Base-by-base conservation (phyloP, 2,797 vertebrate species). In the Chlorospingus flavigularis region DNA sequence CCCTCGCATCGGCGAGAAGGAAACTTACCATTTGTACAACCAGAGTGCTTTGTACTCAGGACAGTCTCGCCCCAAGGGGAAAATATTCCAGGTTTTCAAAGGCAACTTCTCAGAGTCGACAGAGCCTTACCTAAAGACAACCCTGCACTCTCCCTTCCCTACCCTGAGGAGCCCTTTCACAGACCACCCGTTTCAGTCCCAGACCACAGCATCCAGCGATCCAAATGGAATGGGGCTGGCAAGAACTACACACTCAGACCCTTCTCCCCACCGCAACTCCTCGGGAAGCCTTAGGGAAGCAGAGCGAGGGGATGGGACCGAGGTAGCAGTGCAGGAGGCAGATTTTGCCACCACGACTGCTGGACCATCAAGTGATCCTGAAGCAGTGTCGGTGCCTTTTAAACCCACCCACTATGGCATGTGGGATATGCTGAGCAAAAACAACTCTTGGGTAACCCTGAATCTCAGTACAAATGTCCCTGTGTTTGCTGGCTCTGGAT, bases 211-310 rank as follows among this genome's bases (percentile, higher is more conserved):
- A 6, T 74, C 92, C 67, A 94, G 65, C 1, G 97, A 90, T 67
- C 98, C 98, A 55, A 71, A 95, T 85, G 98, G 98, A 97, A 98
- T 95, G 61, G 94, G 95, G 57, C 97, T 98, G 96, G 97, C 98
- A 83, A 97, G 97, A 81, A 96, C 94, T 60, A 84, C 96, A 62
- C 73, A 87, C 86, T 90, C 92, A 61, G 92, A 89, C 68, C 77
- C 81, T 61, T 79, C 87, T 66, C 63, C 43, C 35, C 90, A 30
- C 40, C 89, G 23, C 55, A 62, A 80, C 53, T 71, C 97, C 91
- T 98, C 97, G 26, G 71, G 88, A 57, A 94, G 72, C 96, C 97
- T 98, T 92, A 70, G 48, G 70, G 88, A 86, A 94, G 40, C 94
- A 13, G 96, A 95, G 58, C 76, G 9, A 35, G 95, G 88, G 31